Evolutionary conservation across 2,888 invertebrate species (phyloP).

Genomic region (Ectemnius lituratus): DNA sequence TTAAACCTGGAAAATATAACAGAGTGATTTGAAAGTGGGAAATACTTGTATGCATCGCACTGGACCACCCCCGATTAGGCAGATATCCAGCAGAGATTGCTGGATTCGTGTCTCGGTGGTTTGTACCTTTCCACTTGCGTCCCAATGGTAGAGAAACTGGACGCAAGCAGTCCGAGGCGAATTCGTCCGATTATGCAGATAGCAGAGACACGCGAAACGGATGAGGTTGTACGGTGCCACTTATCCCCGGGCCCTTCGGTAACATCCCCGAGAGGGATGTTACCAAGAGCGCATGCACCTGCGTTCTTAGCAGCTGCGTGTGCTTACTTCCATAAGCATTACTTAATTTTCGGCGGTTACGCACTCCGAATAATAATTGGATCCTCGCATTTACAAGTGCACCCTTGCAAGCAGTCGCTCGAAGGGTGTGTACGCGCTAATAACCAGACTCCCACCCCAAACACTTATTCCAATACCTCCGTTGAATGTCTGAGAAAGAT

Average conservation of each 20-base stretch:
- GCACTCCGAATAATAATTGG: slow-evolving; percentile 64
- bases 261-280: slow-evolving; percentile 30
- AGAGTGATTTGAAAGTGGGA: too few relatives aligned
- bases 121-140: too few relatives aligned
- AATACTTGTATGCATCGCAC: too few relatives aligned
- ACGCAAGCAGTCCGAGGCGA: neutral
- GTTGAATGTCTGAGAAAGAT: too few relatives aligned
- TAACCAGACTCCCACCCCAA: too few relatives aligned
- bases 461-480: too few relatives aligned
- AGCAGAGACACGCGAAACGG: slow-evolving; percentile 59
- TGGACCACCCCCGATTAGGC: slow-evolving; percentile 55
- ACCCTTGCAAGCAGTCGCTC: too few relatives aligned
- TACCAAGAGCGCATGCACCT: slow-evolving; percentile 55
- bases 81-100: slow-evolving; percentile 40
- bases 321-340: slow-evolving; percentile 60
- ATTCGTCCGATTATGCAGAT: slow-evolving; percentile 1
- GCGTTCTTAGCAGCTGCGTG: slow-evolving; percentile 65
- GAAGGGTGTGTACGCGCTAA: too few relatives aligned
- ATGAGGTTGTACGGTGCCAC: slow-evolving; percentile 25
- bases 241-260: slow-evolving; percentile 8
- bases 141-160: too few relatives aligned
- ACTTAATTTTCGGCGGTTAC: slow-evolving; percentile 68
- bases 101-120: too few relatives aligned
- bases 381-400: slow-evolving; percentile 12
- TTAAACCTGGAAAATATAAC: too few relatives aligned